Evolutionary conservation across 2,888 invertebrate species (phyloP), one percentile per base, ranked within the genome.

Genomic region (Rugalucina vietnamica): DNA sequence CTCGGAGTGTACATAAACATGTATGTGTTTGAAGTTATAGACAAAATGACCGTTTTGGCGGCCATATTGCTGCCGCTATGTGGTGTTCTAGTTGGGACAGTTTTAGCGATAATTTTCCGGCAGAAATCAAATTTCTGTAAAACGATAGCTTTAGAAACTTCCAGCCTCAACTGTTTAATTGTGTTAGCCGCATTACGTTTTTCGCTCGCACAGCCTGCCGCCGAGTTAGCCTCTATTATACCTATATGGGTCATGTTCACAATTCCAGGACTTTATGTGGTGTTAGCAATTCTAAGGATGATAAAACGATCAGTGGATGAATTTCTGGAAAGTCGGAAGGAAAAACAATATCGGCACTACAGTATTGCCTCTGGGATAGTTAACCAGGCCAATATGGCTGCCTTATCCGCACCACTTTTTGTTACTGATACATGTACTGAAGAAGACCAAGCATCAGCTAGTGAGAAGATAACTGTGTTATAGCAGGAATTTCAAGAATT

Each of bases 1-100:
- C 90, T 95, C 18, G 95, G 95, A 77, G 92, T 94, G 57, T 94
- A 95, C 89, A 94, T 94, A 85, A 95, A 95, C 88, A 93, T 93
- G 91, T 94, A 94, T 83, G 92, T 94, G 81, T 94, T 94, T 86
- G 91, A 93, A 73, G 85, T 90, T 57, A 87, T 93, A 29, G 90
- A 93, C 79, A 85, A 87, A n/a, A 88, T 87, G 81, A 90, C 91
- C 18, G 88, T 93, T 34, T 74, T 93, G 29, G 92, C 92, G 21
- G 92, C 93, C 24, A 78, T 91, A 74, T 83, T 93, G 29, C 84
- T 93, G 54, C 93, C 93, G 37, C 77, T 92, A 12, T 87, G 90
- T 76, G 93, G 93, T 49, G 92, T 92, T 72, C 73, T 90, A 10
- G 83, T 93, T 10, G 94, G 93, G 27, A 90, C 88, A 39, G 84